Percentiles rank a stretch among this genome's conserved stretches.
These are phyloP conservation scores for Halictus rubicundus DNA, from an alignment of 1,140 invertebrate species.

Conservation along the genomic window DNA sequence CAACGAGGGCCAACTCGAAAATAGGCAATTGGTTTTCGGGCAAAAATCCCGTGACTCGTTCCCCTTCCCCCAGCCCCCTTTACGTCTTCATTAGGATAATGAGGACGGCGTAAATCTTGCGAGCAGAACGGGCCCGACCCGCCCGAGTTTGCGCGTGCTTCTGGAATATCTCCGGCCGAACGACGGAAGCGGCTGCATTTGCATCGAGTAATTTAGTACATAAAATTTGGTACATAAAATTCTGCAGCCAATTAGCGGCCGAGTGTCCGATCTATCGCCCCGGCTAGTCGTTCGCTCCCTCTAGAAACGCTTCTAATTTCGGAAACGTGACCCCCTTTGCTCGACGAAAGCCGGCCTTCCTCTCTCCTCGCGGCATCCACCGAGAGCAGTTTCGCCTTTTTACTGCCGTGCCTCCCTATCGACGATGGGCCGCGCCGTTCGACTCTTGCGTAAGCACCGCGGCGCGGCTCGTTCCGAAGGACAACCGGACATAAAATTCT, in stretches of 20 bases:
- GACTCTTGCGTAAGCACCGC: slow-evolving; percentile 10
- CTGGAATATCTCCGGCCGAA: slow-evolving; percentile 42
- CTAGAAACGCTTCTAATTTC: slow-evolving; percentile 58
- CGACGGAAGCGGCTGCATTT: slow-evolving; percentile 72
- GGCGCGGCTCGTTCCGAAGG: slow-evolving; percentile 10
- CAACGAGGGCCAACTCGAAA: slow-evolving; percentile 43
- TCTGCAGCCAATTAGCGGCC: slow-evolving; percentile 76
- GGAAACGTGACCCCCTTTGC: slow-evolving; percentile 32
- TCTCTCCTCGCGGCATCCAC: neutral
- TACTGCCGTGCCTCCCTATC: neutral
- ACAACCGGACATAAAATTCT: slow-evolving; percentile 30
- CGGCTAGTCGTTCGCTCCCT: slow-evolving; percentile 49
- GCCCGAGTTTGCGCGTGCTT: slow-evolving; percentile 37
- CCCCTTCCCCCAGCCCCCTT: slow-evolving; percentile 58
- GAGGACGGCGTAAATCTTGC: slow-evolving; percentile 77
- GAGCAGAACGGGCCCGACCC: slow-evolving; percentile 39
- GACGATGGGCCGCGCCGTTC: neutral
- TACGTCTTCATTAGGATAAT: slow-evolving; percentile 80
- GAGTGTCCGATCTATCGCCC: slow-evolving; percentile 69
- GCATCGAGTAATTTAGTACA: slow-evolving; percentile 79
- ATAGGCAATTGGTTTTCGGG: slow-evolving; percentile 63
- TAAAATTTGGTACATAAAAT: slow-evolving; percentile 79
- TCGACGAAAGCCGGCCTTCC: slow-evolving; percentile 5
- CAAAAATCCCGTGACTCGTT: slow-evolving; percentile 68
- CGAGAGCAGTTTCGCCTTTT: slow-evolving; percentile 1